Evolutionary conservation across 1,140 invertebrate genomes (phyloP).

Genomic region (Brachionus koreanus): DNA sequence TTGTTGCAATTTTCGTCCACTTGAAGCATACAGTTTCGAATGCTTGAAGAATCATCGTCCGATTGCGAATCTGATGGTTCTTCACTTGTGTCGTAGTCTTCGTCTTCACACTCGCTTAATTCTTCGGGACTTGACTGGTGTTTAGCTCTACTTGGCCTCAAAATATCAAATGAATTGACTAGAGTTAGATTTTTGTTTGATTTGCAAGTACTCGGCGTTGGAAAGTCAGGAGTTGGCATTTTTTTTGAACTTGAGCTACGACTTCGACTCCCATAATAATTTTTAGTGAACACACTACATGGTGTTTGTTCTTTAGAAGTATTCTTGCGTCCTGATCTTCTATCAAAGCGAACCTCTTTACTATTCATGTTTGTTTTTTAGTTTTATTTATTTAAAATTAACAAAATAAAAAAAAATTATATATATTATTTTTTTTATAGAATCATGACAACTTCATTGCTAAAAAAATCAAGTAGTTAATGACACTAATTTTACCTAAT

Average conservation of each 20-base stretch:
- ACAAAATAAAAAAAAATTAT: not conserved
- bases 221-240: not conserved
- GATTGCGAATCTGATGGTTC: not conserved
- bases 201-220: not conserved
- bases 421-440: not conserved
- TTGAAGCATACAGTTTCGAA: not conserved
- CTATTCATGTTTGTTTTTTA: not conserved
- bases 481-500: not conserved
- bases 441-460: not conserved
- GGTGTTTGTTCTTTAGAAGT: not conserved
- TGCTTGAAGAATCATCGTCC: not conserved
- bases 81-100: not conserved
- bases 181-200: not conserved
- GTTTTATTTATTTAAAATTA: not conserved
- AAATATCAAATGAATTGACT: not conserved
- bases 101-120: not conserved
- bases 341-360: constrained; percentile 13
- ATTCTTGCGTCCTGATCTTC: not conserved
- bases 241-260: constrained; percentile 9
- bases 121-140: not conserved
- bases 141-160: not conserved
- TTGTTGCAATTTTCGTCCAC: not conserved
- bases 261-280: not conserved
- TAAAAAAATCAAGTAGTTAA: not conserved
- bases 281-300: not conserved